A percentile compares a stretch with the other conserved stretches of the same genome.
phyloP scores from a whole-genome alignment of 2,113 vertebrate species.

The Rhipidura dahli region DNA sequence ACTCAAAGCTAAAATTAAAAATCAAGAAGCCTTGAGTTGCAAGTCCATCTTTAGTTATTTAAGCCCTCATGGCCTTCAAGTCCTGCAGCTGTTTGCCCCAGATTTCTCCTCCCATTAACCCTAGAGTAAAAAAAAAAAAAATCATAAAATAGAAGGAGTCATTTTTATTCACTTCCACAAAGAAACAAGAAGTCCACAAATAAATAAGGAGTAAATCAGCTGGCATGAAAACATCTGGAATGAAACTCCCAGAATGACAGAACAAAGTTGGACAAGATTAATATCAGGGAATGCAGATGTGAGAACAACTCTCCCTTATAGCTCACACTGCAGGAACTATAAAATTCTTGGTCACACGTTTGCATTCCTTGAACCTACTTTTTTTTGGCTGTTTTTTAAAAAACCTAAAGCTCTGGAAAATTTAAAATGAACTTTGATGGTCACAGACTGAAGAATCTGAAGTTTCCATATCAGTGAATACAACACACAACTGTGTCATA shows the following conservation, averaged over 20 bases:
- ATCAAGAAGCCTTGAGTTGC: neutral
- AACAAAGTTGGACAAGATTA: neutral
- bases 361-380: neutral
- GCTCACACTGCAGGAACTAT: neutral
- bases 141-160: neutral
- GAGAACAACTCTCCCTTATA: neutral
- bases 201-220: neutral
- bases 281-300: neutral
- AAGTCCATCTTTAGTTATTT: neutral
- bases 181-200: neutral
- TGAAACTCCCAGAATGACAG: neutral
- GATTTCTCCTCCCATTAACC: neutral
- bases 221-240: neutral
- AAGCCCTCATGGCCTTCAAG: neutral
- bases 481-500: rapidly evolving
- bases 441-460: neutral
- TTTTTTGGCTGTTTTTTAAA: neutral
- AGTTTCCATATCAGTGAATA: neutral
- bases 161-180: neutral
- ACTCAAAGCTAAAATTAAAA: neutral
- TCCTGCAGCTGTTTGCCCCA: neutral
- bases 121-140: neutral
- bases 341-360: neutral
- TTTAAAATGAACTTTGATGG: neutral
- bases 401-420: neutral